Conservation (phyloP, 2,888 invertebrate genomes). For the Idaea straminata region DNA sequence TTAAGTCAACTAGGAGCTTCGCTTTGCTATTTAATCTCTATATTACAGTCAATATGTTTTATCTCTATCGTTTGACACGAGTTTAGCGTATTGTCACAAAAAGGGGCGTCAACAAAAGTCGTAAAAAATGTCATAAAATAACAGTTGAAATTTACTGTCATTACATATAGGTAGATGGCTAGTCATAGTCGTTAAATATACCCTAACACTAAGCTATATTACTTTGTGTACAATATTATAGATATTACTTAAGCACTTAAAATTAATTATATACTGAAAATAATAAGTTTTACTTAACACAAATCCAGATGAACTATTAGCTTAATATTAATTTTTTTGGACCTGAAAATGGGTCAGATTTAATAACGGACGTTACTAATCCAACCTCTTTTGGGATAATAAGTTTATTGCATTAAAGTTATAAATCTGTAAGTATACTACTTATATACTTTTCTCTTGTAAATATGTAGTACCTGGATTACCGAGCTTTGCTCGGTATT, state of each 20-base stretch:
- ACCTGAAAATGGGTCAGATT: no score
- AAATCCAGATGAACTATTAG: no score
- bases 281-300: no score
- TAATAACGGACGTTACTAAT: no score
- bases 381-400: no score
- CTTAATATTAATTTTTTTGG: no score
- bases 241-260: slow-evolving; percentile 15
- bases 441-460: no score
- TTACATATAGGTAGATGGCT: slow-evolving; percentile 37
- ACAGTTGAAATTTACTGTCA: slow-evolving; percentile 33
- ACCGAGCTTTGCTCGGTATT: no score
- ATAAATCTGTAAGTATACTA: no score
- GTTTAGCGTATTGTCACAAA: slow-evolving; percentile 19
- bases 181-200: slow-evolving; percentile 32
- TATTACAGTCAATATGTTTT: not conserved
- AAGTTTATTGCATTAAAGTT: no score
- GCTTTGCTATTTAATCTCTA: not conserved
- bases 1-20: not conserved
- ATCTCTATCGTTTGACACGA: not conserved
- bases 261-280: no score
- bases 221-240: slow-evolving; percentile 20
- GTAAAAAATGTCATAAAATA: slow-evolving; percentile 41
- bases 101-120: slow-evolving; percentile 24
- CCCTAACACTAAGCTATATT: slow-evolving; percentile 15
- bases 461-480: no score